These are phyloP conservation scores for Musca domestica DNA, from an alignment of 1,140 invertebrate species.

Conservation along the genomic window DNA sequence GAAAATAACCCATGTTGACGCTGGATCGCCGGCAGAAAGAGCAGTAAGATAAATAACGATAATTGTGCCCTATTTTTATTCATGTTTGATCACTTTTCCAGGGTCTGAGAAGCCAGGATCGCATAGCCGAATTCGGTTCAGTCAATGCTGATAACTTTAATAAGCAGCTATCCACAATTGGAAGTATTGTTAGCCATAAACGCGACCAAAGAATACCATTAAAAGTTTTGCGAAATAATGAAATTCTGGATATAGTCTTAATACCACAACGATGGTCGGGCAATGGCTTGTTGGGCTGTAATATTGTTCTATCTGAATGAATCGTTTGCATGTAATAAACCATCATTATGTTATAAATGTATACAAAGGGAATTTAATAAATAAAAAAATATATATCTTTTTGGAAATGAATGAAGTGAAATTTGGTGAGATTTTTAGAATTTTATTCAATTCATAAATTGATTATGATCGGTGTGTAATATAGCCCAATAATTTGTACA, in stretches of 20 bases:
- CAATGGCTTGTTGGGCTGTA: constrained; percentile 74
- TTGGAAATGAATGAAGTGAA: too few species aligned
- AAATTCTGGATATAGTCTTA: constrained; percentile 59
- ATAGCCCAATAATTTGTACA: too few species aligned
- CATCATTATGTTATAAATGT: too few species aligned
- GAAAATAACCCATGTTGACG: constrained; percentile 69
- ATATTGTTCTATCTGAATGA: constrained; percentile 60
- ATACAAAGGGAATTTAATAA: too few species aligned
- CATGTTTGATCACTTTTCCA: constrained; percentile 50
- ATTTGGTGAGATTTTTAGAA: too few species aligned
- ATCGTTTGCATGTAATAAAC: too few species aligned
- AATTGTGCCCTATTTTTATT: background rate
- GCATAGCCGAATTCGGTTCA: constrained; percentile 81
- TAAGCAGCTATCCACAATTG: constrained; percentile 65
- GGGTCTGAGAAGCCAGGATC: constrained; percentile 75
- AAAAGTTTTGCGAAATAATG: constrained; percentile 60
- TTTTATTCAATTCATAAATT: too few species aligned
- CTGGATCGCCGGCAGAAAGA: constrained; percentile 76
- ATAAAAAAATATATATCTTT: too few species aligned
- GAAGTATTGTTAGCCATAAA: constrained; percentile 71
- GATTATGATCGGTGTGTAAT: too few species aligned
- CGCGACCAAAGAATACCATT: constrained; percentile 63
- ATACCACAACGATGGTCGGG: constrained; percentile 72
- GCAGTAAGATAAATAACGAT: constrained; percentile 62
- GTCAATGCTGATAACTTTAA: constrained; percentile 71